Evolutionary conservation across 2,888 invertebrate species (phyloP).

Genomic region (Lapara coniferarum): DNA sequence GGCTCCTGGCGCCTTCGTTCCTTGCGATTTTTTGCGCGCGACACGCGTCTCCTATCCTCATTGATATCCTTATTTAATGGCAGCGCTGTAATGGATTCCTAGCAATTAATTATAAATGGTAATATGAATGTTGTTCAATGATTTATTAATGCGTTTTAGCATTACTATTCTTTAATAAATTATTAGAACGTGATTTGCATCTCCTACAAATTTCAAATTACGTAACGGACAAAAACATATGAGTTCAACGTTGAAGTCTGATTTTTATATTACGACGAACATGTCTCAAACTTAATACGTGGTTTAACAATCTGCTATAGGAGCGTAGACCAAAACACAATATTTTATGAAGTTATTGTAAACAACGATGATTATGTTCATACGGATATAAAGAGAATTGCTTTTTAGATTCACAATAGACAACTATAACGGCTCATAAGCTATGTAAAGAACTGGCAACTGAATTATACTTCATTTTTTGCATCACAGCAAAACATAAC

Average conservation of each 20-base stretch:
- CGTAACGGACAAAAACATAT: conserved; percentile 33
- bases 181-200: conserved; percentile 17
- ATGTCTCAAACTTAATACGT: background rate
- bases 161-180: conserved; percentile 21
- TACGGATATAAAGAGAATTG: conserved; percentile 42
- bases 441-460: conserved; percentile 48
- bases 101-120: conserved; percentile 24
- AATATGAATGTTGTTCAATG: conserved; percentile 19
- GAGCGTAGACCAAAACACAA: background rate
- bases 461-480: conserved; percentile 65
- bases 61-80: conserved; percentile 33
- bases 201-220: conserved; percentile 10
- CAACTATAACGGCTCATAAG: conserved; percentile 45
- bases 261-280: background rate
- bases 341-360: conserved; percentile 41
- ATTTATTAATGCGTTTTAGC: conserved; percentile 18
- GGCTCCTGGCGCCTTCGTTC: conserved; percentile 25
- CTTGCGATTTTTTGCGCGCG: conserved; percentile 45
- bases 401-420: conserved; percentile 38
- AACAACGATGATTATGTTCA: conserved; percentile 36
- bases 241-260: conserved; percentile 31
- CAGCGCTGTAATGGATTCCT: conserved; percentile 27
- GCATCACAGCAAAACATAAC: conserved; percentile 78
- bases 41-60: conserved; percentile 37
- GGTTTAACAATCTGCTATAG: background rate